phyloP scores from a whole-genome alignment of 2,113 vertebrate genomes.

The Colius striatus region DNA sequence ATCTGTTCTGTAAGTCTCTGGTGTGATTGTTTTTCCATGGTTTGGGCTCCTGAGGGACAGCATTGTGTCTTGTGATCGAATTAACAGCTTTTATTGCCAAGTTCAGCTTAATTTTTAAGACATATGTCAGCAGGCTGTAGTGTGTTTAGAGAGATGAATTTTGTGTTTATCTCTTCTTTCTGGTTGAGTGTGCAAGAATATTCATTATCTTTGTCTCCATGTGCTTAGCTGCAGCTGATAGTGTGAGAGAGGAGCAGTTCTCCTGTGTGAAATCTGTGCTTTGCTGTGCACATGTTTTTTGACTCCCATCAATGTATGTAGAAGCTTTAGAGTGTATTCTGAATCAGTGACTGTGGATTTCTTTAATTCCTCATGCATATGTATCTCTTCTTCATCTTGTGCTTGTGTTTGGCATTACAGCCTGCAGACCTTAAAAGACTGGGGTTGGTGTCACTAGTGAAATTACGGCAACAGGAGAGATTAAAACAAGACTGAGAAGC shows the following conservation, averaged over 20 bases:
- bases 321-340: not conserved
- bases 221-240: not conserved
- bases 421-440: not conserved
- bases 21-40: not conserved
- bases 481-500: not conserved
- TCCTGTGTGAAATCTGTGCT: not conserved
- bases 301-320: not conserved
- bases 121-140: not conserved
- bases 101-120: not conserved
- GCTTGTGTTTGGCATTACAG: not conserved
- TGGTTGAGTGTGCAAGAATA: accelerated
- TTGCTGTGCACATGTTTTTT: not conserved
- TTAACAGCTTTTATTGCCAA: conserved; percentile 23
- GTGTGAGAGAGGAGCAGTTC: not conserved
- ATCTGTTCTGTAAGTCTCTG: not conserved
- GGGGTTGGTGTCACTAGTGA: not conserved
- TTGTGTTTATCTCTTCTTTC: not conserved
- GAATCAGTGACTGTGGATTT: not conserved
- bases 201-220: not conserved
- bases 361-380: not conserved
- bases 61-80: not conserved
- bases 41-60: not conserved
- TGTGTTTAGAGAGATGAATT: not conserved
- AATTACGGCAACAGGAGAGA: not conserved
- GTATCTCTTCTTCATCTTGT: not conserved